Conservation (phyloP, 2,113 vertebrate genomes). For the Chionis minor region DNA sequence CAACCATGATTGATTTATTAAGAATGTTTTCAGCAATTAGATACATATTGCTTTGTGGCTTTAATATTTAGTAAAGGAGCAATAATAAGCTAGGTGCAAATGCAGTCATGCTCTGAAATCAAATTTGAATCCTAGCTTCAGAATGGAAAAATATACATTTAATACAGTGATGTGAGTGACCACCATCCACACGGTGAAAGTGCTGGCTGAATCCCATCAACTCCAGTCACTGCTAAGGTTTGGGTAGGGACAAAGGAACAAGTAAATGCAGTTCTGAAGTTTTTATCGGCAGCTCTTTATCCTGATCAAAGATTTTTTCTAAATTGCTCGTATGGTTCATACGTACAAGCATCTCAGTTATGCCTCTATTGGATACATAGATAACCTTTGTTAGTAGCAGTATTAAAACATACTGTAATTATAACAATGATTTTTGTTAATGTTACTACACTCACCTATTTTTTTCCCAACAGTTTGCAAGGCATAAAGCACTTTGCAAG, state of each 20-base stretch:
- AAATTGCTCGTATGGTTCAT: not conserved
- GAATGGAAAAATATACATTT: not conserved
- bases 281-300: not conserved
- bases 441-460: not conserved
- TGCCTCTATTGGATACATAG: not conserved
- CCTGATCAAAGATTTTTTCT: not conserved
- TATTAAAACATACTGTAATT: not conserved
- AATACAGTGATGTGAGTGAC: not conserved
- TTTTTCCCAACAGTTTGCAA: not conserved
- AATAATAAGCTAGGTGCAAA: not conserved
- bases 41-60: not conserved
- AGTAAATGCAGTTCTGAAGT: not conserved
- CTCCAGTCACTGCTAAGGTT: not conserved
- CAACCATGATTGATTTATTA: not conserved
- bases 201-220: not conserved
- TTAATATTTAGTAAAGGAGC: not conserved
- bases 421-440: not conserved
- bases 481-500: not conserved
- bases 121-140: not conserved
- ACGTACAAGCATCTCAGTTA: not conserved
- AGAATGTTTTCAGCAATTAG: not conserved
- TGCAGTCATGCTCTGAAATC: not conserved
- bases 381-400: not conserved
- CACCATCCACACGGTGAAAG: not conserved
- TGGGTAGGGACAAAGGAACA: not conserved